These are phyloP conservation scores for Drosophila ustulata DNA, from an alignment of 2,888 invertebrate genomes.

Conservation along the genomic window DNA sequence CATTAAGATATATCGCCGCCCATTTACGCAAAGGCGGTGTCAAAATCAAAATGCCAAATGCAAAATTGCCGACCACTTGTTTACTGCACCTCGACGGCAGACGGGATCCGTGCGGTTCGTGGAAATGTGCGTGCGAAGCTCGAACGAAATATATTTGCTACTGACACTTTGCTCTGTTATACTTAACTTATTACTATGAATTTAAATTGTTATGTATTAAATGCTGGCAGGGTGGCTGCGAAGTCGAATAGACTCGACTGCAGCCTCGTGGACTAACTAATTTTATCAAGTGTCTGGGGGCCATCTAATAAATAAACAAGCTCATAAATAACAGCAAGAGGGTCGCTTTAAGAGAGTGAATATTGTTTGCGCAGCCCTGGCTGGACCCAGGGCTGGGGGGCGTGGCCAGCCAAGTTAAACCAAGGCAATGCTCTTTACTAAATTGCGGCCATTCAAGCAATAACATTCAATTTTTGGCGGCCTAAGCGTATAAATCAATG, in stretches of 20 bases:
- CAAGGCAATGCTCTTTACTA: constrained; percentile 68
- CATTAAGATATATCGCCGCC: constrained; percentile 23
- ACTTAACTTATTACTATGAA: too few species aligned
- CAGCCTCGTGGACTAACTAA: constrained; percentile 45
- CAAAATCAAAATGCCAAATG: constrained; percentile 70
- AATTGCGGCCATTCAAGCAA: constrained; percentile 79
- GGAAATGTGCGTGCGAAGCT: neutral
- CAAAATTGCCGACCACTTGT: constrained; percentile 73
- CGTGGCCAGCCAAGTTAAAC: constrained; percentile 10
- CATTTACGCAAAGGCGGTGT: constrained; percentile 29
- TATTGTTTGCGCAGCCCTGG: constrained; percentile 17
- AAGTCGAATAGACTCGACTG: neutral
- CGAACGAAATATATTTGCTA: too few species aligned
- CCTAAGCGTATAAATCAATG: constrained; percentile 74
- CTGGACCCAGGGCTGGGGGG: neutral
- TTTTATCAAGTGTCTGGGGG: constrained; percentile 76
- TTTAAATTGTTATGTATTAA: neutral
- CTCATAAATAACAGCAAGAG: constrained; percentile 65
- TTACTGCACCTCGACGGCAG: constrained; percentile 9
- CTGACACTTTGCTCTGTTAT: too few species aligned
- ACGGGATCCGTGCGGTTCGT: neutral
- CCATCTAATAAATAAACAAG: constrained; percentile 79
- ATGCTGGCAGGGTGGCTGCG: neutral
- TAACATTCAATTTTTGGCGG: constrained; percentile 79
- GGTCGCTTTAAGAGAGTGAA: constrained; percentile 14